Evolutionary conservation across 1,140 invertebrate species (phyloP).

Genomic region (Chrysomallon squamiferum): DNA sequence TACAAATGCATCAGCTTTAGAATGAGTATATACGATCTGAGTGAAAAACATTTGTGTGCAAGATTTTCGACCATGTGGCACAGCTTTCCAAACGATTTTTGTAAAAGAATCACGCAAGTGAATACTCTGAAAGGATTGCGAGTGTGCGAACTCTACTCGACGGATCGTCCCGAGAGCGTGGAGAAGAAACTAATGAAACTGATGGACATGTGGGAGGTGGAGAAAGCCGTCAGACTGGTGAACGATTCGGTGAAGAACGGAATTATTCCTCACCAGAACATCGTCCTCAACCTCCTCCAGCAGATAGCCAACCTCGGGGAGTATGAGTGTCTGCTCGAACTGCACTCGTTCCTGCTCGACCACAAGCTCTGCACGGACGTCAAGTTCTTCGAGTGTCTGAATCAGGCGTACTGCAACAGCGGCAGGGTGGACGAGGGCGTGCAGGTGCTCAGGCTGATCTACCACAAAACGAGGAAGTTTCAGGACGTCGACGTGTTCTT

Average conservation of each 20-base stretch:
- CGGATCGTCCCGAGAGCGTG: slow-evolving; percentile 5
- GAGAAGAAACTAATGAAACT: slow-evolving; percentile 19
- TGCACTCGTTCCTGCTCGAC: slow-evolving; percentile 11
- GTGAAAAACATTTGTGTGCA: too few relatives aligned
- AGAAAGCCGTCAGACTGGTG: slow-evolving; percentile 25
- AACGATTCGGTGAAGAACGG: slow-evolving; percentile 6
- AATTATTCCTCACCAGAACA: slow-evolving; percentile 13
- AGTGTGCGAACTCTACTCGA: too few relatives aligned
- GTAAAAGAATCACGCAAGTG: too few relatives aligned
- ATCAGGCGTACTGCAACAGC: slow-evolving; percentile 23
- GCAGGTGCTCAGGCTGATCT: slow-evolving; percentile 16
- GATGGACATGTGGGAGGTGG: slow-evolving; percentile 33
- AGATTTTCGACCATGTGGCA: too few relatives aligned
- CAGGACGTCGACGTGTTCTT: slow-evolving; percentile 28
- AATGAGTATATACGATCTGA: too few relatives aligned
- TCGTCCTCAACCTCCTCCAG: slow-evolving; percentile 22
- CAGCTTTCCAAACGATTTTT: too few relatives aligned
- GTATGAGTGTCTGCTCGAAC: slow-evolving; percentile 11
- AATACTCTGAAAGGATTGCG: too few relatives aligned
- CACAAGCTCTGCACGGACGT: slow-evolving; percentile 11
- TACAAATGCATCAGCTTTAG: too few relatives aligned
- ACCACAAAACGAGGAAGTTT: slow-evolving; percentile 22
- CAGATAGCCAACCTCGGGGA: slow-evolving; percentile 20
- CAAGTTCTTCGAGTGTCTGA: slow-evolving; percentile 13
- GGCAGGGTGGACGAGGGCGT: slow-evolving; percentile 20